phyloP scores from a whole-genome alignment of 2,888 invertebrate species.

The Aleiodes testaceus region DNA sequence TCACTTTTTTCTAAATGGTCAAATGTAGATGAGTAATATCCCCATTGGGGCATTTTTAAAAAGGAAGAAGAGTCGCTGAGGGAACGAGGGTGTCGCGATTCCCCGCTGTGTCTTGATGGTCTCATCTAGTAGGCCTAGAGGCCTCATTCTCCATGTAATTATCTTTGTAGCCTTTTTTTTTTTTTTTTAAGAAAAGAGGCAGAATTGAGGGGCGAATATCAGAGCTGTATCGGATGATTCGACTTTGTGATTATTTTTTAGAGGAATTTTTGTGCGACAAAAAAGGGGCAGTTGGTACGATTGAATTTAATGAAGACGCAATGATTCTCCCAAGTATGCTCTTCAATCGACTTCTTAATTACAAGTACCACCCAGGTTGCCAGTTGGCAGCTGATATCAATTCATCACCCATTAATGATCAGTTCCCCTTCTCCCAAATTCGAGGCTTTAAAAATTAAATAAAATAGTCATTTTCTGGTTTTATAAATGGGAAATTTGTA shows the following conservation, averaged over 20 bases:
- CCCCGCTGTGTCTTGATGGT: slow-evolving; percentile 71
- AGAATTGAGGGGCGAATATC: not conserved
- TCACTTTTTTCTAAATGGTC: slow-evolving; percentile 51
- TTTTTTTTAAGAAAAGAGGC: not conserved
- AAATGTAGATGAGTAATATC: slow-evolving; percentile 72
- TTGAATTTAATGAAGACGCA: slow-evolving; percentile 64
- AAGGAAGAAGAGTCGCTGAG: slow-evolving; percentile 41
- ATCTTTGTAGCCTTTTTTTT: slow-evolving; percentile 56
- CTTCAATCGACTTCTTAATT: slow-evolving; percentile 6
- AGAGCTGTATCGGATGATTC: too few relatives aligned
- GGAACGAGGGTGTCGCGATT: slow-evolving; percentile 71
- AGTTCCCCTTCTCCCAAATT: not conserved
- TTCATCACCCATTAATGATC: slow-evolving; percentile 3
- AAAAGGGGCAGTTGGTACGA: too few relatives aligned
- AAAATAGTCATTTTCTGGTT: not conserved
- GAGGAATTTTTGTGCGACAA: too few relatives aligned
- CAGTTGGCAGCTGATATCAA: slow-evolving; percentile 6
- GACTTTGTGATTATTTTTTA: too few relatives aligned
- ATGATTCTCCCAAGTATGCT: slow-evolving; percentile 55
- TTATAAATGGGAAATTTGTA: too few relatives aligned
- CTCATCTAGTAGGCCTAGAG: slow-evolving; percentile 67
- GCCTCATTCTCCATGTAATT: slow-evolving; percentile 67
- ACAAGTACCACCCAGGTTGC: slow-evolving; percentile 1
- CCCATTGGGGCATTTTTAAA: slow-evolving; percentile 52
- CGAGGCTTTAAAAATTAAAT: not conserved